A percentile compares a stretch with the other conserved stretches of the same genome.
phyloP scores from a whole-genome alignment of 2,888 invertebrate species.

The Temnothorax rugatulus region DNA sequence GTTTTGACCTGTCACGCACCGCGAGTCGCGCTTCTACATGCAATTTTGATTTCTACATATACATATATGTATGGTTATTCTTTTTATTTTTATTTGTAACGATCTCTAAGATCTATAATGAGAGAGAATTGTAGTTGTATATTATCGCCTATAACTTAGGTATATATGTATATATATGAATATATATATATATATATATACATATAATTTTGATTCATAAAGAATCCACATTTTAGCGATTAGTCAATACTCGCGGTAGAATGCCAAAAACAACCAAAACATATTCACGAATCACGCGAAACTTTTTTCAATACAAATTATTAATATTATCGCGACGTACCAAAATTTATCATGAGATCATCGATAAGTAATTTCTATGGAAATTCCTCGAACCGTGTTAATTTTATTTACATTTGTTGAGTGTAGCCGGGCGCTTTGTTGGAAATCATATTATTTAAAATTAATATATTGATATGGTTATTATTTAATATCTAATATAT shows the following conservation, averaged over 20 bases:
- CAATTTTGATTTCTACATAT: slow-evolving; percentile 42
- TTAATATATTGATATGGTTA: slow-evolving; percentile 85
- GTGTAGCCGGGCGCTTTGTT: slow-evolving; percentile 83
- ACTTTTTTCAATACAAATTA: slow-evolving; percentile 16
- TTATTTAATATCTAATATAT: slow-evolving; percentile 86
- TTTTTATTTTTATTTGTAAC: slow-evolving; percentile 61
- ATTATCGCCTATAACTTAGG: slow-evolving; percentile 60
- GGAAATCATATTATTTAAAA: slow-evolving; percentile 85
- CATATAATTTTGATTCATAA: slow-evolving; percentile 70
- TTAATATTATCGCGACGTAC: slow-evolving; percentile 33
- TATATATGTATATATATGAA: slow-evolving; percentile 19
- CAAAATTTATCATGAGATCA: slow-evolving; percentile 33
- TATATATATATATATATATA: slow-evolving; percentile 26
- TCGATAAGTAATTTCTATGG: slow-evolving; percentile 65
- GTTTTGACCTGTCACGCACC: slow-evolving; percentile 65
- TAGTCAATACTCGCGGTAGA: slow-evolving; percentile 73
- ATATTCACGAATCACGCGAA: slow-evolving; percentile 59
- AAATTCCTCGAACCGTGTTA: slow-evolving; percentile 72
- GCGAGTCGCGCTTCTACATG: slow-evolving; percentile 49
- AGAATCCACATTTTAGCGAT: slow-evolving; percentile 68
- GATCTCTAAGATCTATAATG: slow-evolving; percentile 60
- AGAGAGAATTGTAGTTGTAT: slow-evolving; percentile 64
- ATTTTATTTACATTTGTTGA: slow-evolving; percentile 81
- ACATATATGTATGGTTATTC: slow-evolving; percentile 3
- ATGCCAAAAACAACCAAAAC: slow-evolving; percentile 71